Evolutionary conservation across 2,797 vertebrate species (phyloP), one percentile per base, ranked within the genome.

Genomic region (Iguana delicatissima): DNA sequence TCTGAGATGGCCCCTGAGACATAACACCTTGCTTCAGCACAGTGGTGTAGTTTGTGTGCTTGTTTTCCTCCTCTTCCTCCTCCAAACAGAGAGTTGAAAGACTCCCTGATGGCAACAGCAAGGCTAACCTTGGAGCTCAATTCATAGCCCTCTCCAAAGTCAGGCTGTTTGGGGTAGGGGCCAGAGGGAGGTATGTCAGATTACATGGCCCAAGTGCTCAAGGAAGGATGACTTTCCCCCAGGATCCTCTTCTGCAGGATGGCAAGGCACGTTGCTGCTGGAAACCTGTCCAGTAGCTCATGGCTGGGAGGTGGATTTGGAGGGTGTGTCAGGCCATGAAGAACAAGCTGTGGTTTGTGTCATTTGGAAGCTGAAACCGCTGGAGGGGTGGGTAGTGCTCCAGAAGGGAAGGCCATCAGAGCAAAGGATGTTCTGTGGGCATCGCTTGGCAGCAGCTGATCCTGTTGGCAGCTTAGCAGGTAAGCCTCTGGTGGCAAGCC

Each of bases 1-100:
- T 90, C 85, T 87, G 20, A 73, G 55, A 35, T 24, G 79, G 52
- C 72, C 80, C 74, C 55, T 73, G 64, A 52, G 88, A 89, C 50
- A 5, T 24, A 73, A 59, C 42, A 2, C 72, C 46, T 87, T 64
- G 18, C 74, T 84, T 84, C 64, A 84, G 76, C 73, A 64, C 50
- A 64, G 26, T 26, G 32, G 52, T 84, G 52, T 38, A 73, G 79
- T 32, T 72, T 73, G 80, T 76, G 74, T 64, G 80, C 38, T 89
- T 85, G 74, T 35, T 85, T 50, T 38, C 26, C 13, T 3, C 18
- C 50, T 4, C 32, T 52, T 29, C 67, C 3, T 50, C 9, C 12
- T 6, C 8, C 80, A 84, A 13, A 84, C 16, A 50, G 74, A 80
- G 29, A 55, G 20, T 42, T 57, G 50, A 64, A 91, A 80, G 74